phyloP scores from a whole-genome alignment of 2,888 invertebrate genomes.

The Hyppa rectilinea region DNA sequence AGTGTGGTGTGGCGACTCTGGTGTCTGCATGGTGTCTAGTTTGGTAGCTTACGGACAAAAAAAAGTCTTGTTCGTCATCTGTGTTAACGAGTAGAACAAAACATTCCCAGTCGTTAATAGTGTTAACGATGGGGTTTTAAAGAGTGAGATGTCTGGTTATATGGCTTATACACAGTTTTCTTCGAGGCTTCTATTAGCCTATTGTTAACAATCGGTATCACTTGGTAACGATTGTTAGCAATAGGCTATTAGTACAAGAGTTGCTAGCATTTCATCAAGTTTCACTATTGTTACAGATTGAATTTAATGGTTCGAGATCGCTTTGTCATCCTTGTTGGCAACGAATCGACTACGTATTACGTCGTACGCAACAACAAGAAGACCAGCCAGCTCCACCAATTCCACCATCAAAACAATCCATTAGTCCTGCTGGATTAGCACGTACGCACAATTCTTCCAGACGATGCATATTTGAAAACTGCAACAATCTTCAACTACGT shows the following conservation, averaged over 20 bases:
- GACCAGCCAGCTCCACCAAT: conserved; percentile 2
- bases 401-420: conserved; percentile 4
- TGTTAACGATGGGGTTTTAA: too few relatives aligned
- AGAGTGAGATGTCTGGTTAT: too few relatives aligned
- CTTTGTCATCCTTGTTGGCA: conserved; percentile 11
- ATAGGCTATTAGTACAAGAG: not conserved
- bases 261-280: conserved; percentile 3
- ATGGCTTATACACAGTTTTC: not conserved
- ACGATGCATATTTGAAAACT: conserved; percentile 2
- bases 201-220: not conserved
- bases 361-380: conserved; percentile 7
- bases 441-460: conserved; percentile 5
- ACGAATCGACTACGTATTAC: conserved; percentile 14
- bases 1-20: too few relatives aligned
- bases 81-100: too few relatives aligned
- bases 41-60: too few relatives aligned
- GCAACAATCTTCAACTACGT: conserved; percentile 8
- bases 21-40: too few relatives aligned
- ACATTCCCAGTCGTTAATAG: too few relatives aligned
- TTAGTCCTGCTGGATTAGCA: conserved; percentile 7
- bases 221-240: conserved; percentile 7
- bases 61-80: too few relatives aligned
- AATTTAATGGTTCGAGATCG: conserved; percentile 12
- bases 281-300: conserved; percentile 14
- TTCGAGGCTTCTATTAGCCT: not conserved